Evolutionary conservation across 2,797 vertebrate genomes (phyloP).

Genomic region (Propithecus deckenii): DNA sequence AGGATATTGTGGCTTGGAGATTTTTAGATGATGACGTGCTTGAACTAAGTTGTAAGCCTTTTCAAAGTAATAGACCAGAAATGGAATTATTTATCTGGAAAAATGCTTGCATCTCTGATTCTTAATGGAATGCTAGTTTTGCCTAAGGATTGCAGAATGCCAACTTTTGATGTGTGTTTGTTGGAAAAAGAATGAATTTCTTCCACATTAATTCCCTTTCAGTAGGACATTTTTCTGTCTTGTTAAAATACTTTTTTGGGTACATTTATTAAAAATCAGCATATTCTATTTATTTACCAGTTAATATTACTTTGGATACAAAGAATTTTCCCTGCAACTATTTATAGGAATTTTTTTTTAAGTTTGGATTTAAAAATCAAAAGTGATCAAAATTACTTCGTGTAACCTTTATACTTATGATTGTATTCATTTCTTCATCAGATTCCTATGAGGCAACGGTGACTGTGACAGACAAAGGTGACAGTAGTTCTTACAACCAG

Average conservation of each 20-base stretch:
- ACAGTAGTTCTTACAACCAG: neutral
- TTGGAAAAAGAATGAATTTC: slow-evolving; percentile 47
- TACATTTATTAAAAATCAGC: slow-evolving; percentile 42
- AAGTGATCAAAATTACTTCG: slow-evolving; percentile 61
- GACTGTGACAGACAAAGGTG: neutral
- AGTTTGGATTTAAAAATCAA: slow-evolving; percentile 40
- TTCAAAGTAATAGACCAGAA: slow-evolving; percentile 44
- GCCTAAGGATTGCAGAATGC: slow-evolving; percentile 17
- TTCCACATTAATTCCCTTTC: slow-evolving; percentile 54
- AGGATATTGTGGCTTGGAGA: neutral
- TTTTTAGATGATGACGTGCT: neutral
- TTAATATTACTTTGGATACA: neutral
- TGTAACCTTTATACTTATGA: slow-evolving; percentile 32
- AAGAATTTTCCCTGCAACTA: slow-evolving; percentile 21
- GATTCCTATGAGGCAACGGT: neutral
- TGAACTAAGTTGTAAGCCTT: neutral
- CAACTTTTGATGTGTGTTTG: slow-evolving; percentile 38
- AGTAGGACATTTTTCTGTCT: slow-evolving; percentile 44
- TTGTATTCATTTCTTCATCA: neutral
- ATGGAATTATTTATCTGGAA: slow-evolving; percentile 49
- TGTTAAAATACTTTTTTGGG: slow-evolving; percentile 6
- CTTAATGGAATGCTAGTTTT: slow-evolving; percentile 49
- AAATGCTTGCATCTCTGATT: slow-evolving; percentile 54
- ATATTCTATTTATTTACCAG: slow-evolving; percentile 43
- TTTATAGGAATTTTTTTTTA: slow-evolving; percentile 33